Evolutionary conservation across 2,113 vertebrate genomes (phyloP).

Genomic region (Phoenicopterus ruber): DNA sequence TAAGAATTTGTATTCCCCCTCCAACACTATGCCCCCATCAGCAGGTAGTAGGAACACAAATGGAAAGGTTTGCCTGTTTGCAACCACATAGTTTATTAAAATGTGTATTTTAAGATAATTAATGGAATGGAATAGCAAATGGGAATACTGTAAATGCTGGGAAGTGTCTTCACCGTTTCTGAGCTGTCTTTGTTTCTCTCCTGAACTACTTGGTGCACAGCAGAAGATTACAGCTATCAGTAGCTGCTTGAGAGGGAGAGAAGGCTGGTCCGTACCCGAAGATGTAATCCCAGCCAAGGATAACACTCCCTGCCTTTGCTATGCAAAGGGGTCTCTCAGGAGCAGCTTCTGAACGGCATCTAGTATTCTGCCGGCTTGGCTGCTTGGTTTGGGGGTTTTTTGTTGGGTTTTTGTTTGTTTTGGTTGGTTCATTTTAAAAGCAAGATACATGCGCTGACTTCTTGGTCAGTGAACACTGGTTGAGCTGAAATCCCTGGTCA

Average conservation of each 20-base stretch:
- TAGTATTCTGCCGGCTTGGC: background rate
- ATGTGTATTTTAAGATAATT: background rate
- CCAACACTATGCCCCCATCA: background rate
- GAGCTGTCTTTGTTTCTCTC: background rate
- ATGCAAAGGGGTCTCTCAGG: background rate
- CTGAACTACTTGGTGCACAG: background rate
- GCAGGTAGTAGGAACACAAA: background rate
- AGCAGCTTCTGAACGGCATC: background rate
- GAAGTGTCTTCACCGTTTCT: background rate
- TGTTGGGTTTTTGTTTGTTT: background rate
- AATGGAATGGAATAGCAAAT: background rate
- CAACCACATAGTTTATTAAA: background rate
- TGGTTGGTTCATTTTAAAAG: background rate
- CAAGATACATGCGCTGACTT: background rate
- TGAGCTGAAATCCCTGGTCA: background rate
- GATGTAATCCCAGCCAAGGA: background rate
- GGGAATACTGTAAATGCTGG: background rate
- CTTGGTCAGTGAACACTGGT: background rate
- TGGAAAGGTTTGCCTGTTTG: background rate
- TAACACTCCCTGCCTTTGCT: background rate
- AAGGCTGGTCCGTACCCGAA: background rate
- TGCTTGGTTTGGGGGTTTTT: accelerated
- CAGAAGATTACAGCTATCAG: background rate
- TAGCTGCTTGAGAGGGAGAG: background rate
- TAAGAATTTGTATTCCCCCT: background rate